Percentiles rank a stretch among this genome's conserved stretches.
Evolutionary conservation across 2,888 invertebrate genomes (phyloP).

Genomic region (Chymomyza procnemis): DNA sequence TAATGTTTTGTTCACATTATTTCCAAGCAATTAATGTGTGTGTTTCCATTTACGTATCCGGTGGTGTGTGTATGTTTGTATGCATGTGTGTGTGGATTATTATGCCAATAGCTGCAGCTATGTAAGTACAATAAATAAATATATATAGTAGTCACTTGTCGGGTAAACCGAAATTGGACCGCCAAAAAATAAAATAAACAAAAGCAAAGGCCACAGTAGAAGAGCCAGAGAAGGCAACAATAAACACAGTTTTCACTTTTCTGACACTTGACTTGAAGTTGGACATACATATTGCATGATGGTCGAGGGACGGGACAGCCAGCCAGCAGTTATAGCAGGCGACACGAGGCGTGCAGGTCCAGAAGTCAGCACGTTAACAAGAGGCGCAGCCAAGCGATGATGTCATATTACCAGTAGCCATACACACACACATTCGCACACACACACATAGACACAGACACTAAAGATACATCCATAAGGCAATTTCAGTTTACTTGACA

Average conservation of each 20-base stretch:
- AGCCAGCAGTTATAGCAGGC: conserved; percentile 14
- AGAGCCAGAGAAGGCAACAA: conserved; percentile 35
- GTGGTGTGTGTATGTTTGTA: neutral
- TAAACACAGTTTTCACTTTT: conserved; percentile 69
- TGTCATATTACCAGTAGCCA: conserved; percentile 48
- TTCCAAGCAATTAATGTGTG: neutral
- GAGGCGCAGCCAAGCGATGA: conserved; percentile 42
- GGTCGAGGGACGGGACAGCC: neutral
- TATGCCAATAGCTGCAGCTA: conserved; percentile 71
- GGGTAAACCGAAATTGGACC: conserved; percentile 63
- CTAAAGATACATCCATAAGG: neutral
- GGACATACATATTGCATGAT: conserved; percentile 21
- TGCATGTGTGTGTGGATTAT: conserved; percentile 46
- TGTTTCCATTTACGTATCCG: too few species aligned
- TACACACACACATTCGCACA: conserved; percentile 19
- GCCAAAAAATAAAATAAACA: conserved; percentile 69
- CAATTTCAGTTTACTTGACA: neutral
- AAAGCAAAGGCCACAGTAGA: conserved; percentile 23
- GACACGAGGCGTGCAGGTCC: conserved; percentile 33
- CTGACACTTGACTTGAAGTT: conserved; percentile 65
- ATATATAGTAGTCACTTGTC: conserved; percentile 28
- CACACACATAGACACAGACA: conserved; percentile 5
- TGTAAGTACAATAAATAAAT: conserved; percentile 65
- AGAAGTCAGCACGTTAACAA: conserved; percentile 50
- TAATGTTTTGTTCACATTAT: neutral